These are phyloP conservation scores for Crax fasciolata DNA, from an alignment of 2,797 vertebrate species.

Conservation along the genomic window DNA sequence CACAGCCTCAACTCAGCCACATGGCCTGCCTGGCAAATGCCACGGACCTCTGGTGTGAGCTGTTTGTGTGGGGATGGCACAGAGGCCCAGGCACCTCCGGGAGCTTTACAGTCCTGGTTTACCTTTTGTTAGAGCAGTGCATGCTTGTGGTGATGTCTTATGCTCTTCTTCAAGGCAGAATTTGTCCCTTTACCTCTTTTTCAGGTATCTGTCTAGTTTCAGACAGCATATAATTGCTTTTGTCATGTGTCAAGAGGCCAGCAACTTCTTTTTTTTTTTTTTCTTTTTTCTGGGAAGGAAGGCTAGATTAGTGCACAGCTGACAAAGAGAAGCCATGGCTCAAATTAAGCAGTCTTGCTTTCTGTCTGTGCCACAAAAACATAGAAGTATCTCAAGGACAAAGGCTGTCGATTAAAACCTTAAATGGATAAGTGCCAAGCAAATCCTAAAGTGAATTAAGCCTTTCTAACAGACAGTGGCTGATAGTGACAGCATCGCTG, in stretches of 20 bases:
- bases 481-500: background rate
- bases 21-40: background rate
- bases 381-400: background rate
- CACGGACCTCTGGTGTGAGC: background rate
- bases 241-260: background rate
- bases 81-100: fast-evolving
- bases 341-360: background rate
- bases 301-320: background rate
- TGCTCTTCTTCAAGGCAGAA: background rate
- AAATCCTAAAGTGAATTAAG: constrained; percentile 10
- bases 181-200: background rate
- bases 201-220: background rate
- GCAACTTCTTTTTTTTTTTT: background rate
- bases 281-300: background rate
- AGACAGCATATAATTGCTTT: background rate
- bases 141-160: background rate
- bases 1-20: fast-evolving
- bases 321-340: background rate
- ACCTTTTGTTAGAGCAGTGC: background rate
- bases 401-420: constrained; percentile 25
- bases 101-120: background rate
- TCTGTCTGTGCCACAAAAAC: background rate
- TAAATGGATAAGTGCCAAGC: constrained; percentile 22
- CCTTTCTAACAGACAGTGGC: background rate
- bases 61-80: background rate